Conservation (phyloP, 2,113 vertebrate species). For the Takifugu flavidus region DNA sequence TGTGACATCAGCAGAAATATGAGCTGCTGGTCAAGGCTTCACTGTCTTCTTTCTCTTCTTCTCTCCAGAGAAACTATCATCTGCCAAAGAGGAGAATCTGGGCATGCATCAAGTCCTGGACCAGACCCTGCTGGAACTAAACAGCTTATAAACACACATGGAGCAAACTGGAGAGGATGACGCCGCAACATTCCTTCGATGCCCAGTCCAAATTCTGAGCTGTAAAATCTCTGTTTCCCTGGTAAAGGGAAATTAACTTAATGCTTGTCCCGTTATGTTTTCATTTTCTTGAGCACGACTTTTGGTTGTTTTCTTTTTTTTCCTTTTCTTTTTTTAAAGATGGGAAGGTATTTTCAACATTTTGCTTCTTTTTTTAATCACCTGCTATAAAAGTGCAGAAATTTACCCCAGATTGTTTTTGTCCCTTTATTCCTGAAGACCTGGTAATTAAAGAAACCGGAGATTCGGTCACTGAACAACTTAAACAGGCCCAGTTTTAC, state of each 20-base stretch:
- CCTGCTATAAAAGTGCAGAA: too few species aligned
- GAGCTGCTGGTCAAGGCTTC: conserved; percentile 12
- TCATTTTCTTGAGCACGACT: conserved; percentile 35
- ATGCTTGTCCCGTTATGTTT: conserved; percentile 56
- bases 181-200: conserved; percentile 69
- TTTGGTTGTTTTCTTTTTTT: neutral
- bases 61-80: conserved; percentile 84
- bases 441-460: conserved; percentile 30
- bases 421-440: conserved; percentile 42
- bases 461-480: conserved; percentile 36
- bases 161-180: conserved; percentile 50
- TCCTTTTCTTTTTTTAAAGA: conserved; percentile 18
- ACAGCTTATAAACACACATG: conserved; percentile 84
- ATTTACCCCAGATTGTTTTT: conserved; percentile 24
- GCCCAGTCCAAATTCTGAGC: conserved; percentile 66
- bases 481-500: conserved; percentile 21
- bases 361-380: conserved; percentile 19
- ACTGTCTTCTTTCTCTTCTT: conserved; percentile 22
- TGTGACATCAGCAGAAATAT: neutral
- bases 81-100: conserved; percentile 90
- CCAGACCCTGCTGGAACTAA: conserved; percentile 91
- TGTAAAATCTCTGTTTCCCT: conserved; percentile 58
- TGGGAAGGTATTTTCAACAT: conserved; percentile 29
- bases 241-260: conserved; percentile 62
- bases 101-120: conserved; percentile 91